Base-by-base conservation (phyloP, 2,797 vertebrate species). In the Pelodytes ibericus region DNA sequence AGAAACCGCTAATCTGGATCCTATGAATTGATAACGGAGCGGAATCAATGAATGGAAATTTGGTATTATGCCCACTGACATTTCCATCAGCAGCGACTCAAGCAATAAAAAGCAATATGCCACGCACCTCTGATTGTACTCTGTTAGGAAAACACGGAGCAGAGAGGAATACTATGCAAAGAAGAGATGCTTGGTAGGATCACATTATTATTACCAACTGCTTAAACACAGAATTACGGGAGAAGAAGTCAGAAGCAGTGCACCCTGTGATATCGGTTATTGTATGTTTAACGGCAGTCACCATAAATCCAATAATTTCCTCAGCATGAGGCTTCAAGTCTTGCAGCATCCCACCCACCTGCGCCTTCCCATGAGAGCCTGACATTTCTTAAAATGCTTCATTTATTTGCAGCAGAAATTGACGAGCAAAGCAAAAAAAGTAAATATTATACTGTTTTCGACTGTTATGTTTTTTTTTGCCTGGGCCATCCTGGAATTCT, bases 101-200 rank as follows among this genome's bases (percentile, higher is more conserved):
- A 82, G 90, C 84, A 77, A 83, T 84, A 87, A 89, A 89, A 87
- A 82, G 75, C 85, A 89, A 87, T 87, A 87, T 91, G 89, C 84
- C 83, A 65, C 7, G 56, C 76, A 85, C 86, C 73, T 83, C 74
- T 64, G 76, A 85, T 82, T 84, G 82, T 81, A 84, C 79, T 79
- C 71, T 80, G 83, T 77, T 77, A 84, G 4, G 39, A 81, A 81
- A 79, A 84, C 3, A 62, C n/a, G 77, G 20, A 77, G 67, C 77
- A 51, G 74, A 83, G 80, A 75, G 68, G 83, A 85, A 86, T 78
- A 78, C 81, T 30, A 59, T 0, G 18, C 58, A 71, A 69, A 75
- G 61, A 49, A 51, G 59, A 76, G 51, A 1, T 2, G 39, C 71
- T 80, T 71, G 30, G 29, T 0, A 0, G 22, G 9, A 80, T 47